Evolutionary conservation across 2,113 vertebrate genomes (phyloP).

Genomic region (Tyrannus savana): DNA sequence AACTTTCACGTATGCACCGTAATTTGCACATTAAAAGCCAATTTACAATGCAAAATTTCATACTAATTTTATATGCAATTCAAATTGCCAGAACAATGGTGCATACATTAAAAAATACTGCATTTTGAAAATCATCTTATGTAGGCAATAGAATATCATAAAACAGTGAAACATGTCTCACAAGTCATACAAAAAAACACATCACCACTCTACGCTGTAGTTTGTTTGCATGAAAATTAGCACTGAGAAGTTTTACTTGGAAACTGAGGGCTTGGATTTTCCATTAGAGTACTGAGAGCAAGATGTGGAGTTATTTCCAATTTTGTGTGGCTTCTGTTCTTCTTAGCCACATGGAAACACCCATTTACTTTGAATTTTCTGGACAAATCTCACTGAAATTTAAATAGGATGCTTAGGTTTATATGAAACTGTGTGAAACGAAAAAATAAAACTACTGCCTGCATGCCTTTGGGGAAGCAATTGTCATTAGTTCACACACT

Average conservation of each 20-base stretch:
- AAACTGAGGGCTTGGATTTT: not conserved
- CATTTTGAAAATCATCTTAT: not conserved
- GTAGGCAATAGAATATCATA: not conserved
- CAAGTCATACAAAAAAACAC: slow-evolving; percentile 14
- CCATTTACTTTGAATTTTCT: not conserved
- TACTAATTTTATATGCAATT: not conserved
- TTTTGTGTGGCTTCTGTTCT: not conserved
- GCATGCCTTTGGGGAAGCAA: not conserved
- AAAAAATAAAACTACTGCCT: not conserved
- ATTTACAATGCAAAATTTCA: slow-evolving; percentile 48
- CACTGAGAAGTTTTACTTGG: not conserved
- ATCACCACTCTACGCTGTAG: not conserved
- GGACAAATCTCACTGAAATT: not conserved
- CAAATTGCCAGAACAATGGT: not conserved
- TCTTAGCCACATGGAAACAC: not conserved
- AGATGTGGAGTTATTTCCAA: not conserved
- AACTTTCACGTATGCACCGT: not conserved
- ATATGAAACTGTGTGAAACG: not conserved
- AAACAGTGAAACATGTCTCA: not conserved
- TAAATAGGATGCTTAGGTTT: not conserved
- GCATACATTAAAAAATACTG: not conserved
- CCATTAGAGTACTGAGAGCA: not conserved
- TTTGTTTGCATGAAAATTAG: slow-evolving; percentile 24
- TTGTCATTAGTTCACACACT: not conserved
- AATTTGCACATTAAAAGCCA: not conserved